These are phyloP conservation scores for Deilephila elpenor DNA, from an alignment of 2,888 invertebrate genomes.

Conservation along the genomic window DNA sequence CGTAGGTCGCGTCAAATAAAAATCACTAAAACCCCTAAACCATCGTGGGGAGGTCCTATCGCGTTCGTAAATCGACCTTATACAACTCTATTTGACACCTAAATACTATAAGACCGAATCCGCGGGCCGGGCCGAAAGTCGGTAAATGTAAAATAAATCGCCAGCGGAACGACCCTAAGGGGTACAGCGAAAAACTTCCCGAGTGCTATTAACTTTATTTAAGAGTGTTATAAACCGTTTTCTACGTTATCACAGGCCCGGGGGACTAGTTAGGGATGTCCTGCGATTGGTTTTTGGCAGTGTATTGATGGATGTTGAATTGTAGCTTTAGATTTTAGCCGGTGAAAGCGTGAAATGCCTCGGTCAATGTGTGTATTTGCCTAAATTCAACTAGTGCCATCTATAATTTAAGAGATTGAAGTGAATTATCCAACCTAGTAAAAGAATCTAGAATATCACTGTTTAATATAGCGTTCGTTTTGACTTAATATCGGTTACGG, in stretches of 20 bases:
- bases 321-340: background rate
- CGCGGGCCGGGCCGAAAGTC: conserved; percentile 65
- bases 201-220: conserved; percentile 82
- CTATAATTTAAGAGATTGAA: too few relatives aligned
- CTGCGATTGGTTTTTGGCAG: conserved; percentile 59
- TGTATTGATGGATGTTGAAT: background rate
- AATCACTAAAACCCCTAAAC: conserved; percentile 51
- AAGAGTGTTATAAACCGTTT: conserved; percentile 82
- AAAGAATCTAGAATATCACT: too few relatives aligned
- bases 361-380: background rate
- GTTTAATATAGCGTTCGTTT: too few relatives aligned
- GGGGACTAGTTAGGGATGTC: conserved; percentile 68
- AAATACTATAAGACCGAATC: conserved; percentile 69
- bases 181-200: conserved; percentile 79
- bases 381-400: too few relatives aligned
- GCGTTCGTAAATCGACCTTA: conserved; percentile 66
- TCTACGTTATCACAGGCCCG: conserved; percentile 78
- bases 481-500: too few relatives aligned
- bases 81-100: conserved; percentile 73
- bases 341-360: background rate
- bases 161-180: conserved; percentile 76
- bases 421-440: too few relatives aligned
- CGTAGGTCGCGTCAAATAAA: conserved; percentile 42
- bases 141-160: conserved; percentile 80
- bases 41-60: conserved; percentile 58